A percentile compares a stretch with the other conserved stretches of the same genome.
These are phyloP conservation scores for Caenorhabditis tropicalis DNA, from an alignment of 1,140 invertebrate genomes.

Conservation along the genomic window DNA sequence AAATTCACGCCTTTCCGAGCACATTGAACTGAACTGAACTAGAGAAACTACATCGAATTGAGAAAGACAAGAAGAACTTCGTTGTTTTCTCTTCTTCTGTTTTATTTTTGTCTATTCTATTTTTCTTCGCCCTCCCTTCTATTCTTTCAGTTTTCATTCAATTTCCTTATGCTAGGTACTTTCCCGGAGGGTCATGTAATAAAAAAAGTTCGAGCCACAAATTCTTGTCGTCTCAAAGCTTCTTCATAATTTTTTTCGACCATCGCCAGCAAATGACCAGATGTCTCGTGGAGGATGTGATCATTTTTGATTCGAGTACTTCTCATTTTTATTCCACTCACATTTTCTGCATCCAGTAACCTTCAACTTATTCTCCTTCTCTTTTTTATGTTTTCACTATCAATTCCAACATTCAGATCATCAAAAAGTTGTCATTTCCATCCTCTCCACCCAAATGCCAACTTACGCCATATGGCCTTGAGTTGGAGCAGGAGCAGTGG, in stretches of 20 bases:
- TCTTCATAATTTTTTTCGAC: constrained; percentile 19
- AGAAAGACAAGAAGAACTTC: not conserved
- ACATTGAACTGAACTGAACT: constrained; percentile 13
- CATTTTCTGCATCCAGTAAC: not conserved
- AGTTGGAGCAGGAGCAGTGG: not conserved
- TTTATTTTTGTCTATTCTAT: not conserved
- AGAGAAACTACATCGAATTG: not conserved
- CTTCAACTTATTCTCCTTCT: not conserved
- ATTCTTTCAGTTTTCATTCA: not conserved
- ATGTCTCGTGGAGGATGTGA: constrained; percentile 22
- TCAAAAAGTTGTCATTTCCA: not conserved
- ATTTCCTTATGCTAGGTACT: not conserved
- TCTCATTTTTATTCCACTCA: constrained; percentile 37
- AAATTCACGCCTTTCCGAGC: constrained; percentile 15
- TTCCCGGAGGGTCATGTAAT: not conserved
- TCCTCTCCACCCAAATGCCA: constrained; percentile 5
- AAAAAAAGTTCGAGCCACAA: not conserved
- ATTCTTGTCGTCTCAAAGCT: constrained; percentile 17
- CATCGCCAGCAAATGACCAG: not conserved
- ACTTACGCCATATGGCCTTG: not conserved
- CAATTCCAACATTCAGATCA: not conserved
- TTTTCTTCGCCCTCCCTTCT: not conserved
- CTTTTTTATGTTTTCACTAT: not conserved
- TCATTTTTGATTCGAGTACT: constrained; percentile 21
- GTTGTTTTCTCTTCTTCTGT: not conserved